phyloP scores from a whole-genome alignment of 2,113 vertebrate genomes.

The Saguinus midas region DNA sequence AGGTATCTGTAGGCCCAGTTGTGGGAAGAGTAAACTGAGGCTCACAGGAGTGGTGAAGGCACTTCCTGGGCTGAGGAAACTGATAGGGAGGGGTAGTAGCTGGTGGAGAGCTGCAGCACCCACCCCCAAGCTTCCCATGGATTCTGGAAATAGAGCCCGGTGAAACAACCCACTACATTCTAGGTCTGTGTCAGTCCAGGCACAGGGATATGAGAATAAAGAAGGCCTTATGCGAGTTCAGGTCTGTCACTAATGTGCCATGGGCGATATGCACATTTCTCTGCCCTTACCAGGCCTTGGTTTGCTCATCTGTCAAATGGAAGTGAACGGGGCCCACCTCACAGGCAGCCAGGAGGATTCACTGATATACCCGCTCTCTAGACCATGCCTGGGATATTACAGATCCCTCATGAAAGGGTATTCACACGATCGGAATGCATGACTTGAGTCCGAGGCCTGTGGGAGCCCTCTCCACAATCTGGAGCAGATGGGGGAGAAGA shows the following conservation, averaged over 20 bases:
- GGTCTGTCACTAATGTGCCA: not conserved
- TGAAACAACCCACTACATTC: not conserved
- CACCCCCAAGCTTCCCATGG: not conserved
- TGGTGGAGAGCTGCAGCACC: not conserved
- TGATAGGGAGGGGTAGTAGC: not conserved
- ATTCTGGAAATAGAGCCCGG: not conserved
- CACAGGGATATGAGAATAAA: not conserved
- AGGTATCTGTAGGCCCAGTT: not conserved
- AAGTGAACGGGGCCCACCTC: not conserved
- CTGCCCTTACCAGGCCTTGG: not conserved
- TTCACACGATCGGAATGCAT: not conserved
- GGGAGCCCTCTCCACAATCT: not conserved
- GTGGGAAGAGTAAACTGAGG: not conserved
- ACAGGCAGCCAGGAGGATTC: not conserved
- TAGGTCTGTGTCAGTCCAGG: not conserved
- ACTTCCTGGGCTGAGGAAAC: not conserved
- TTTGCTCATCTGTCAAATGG: not conserved
- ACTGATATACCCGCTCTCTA: not conserved
- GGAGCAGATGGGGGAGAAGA: not conserved
- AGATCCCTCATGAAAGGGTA: not conserved
- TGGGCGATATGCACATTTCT: rapidly evolving
- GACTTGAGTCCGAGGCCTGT: not conserved
- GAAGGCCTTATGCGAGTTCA: not conserved
- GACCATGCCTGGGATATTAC: not conserved
- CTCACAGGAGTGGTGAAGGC: not conserved